Percentiles rank a stretch among this genome's conserved stretches.
Conservation (phyloP, 2,113 vertebrate species). For the Axis porcinus region DNA sequence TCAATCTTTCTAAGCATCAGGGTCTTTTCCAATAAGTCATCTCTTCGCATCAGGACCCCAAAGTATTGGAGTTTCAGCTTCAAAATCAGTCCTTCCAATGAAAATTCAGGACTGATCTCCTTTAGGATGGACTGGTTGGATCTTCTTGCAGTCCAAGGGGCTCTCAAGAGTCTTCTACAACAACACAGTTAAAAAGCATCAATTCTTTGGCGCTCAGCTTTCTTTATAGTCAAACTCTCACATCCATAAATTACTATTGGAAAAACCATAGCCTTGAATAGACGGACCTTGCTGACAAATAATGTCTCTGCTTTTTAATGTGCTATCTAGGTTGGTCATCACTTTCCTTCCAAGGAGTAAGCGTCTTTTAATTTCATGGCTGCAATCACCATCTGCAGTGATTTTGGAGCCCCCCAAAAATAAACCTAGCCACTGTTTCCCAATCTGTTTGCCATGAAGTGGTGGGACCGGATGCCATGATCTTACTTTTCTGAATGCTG, state of each 20-base stretch:
- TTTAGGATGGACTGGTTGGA: not conserved
- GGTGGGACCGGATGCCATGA: not conserved
- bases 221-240: not conserved
- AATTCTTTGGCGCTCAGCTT: not conserved
- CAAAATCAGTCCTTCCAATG: not conserved
- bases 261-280: not conserved
- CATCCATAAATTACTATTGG: rapidly evolving
- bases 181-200: not conserved
- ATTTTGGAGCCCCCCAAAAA: rapidly evolving
- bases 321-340: not conserved
- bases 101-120: not conserved
- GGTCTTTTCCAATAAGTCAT: not conserved
- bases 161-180: not conserved
- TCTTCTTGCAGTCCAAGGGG: not conserved
- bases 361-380: not conserved
- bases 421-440: not conserved
- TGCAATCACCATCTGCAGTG: not conserved
- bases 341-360: not conserved
- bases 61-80: not conserved
- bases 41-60: not conserved
- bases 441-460: not conserved
- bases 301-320: not conserved
- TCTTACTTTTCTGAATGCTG: not conserved
- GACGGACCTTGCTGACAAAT: not conserved
- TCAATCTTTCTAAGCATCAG: not conserved